phyloP scores from a whole-genome alignment of 1,140 invertebrate species.

The Solenopsis invicta region DNA sequence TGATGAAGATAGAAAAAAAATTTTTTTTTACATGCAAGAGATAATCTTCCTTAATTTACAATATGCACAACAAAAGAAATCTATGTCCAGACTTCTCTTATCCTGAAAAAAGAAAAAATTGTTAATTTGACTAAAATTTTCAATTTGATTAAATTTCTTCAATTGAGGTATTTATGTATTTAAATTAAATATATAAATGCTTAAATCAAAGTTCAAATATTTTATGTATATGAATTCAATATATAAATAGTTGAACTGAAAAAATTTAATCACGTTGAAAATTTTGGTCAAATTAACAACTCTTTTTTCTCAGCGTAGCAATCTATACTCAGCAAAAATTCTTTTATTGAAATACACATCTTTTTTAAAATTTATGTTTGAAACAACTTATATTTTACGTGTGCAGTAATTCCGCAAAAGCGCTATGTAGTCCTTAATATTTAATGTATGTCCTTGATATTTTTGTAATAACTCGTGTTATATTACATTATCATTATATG shows the following conservation, averaged over 20 bases:
- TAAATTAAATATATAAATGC: no score
- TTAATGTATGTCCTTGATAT: not conserved
- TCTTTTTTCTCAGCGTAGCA: no score
- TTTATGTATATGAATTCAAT: no score
- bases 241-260: no score
- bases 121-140: no score
- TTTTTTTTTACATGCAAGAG: not conserved
- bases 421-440: not conserved
- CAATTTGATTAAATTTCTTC: no score
- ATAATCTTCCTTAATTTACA: not conserved
- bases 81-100: not conserved
- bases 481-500: not conserved
- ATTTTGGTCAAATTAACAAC: no score
- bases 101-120: no score
- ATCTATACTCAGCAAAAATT: not conserved
- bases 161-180: no score
- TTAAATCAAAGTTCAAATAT: no score
- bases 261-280: no score
- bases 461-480: not conserved
- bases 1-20: conserved; percentile 14
- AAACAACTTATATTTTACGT: not conserved
- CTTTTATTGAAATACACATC: not conserved
- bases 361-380: not conserved
- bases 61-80: not conserved
- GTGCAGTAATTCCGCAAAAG: not conserved